Evolutionary conservation across 2,113 vertebrate genomes (phyloP), one percentile per base, ranked within the genome.

Genomic region (Halcyon malimbica): DNA sequence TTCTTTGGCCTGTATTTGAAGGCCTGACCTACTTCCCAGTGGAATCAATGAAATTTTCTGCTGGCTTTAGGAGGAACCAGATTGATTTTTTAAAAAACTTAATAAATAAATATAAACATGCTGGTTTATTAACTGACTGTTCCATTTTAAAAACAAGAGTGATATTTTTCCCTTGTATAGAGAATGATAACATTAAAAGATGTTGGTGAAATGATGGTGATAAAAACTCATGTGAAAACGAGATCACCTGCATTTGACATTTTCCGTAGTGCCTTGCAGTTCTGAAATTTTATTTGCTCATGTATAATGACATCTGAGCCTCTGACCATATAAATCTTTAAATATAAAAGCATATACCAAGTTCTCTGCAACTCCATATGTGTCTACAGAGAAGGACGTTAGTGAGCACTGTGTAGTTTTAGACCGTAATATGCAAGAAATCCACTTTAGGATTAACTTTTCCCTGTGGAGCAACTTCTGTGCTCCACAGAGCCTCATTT

Each of bases 231-330:
- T 0, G 19, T 71, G 71, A 86, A 88, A 81, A 67, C 71, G 46
- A 86, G 51, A 56, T 60, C 21, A 95, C 63, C 59, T 92, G 71
- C 64, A 29, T 90, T 74, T 94, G 93, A 86, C 83, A 78, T 90
- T 96, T 94, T 94, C 79, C 51, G 46, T 46, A 70, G 60, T 59
- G 37, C 71, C 63, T 74, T 59, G 13, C 71, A 80, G 50, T 92
- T 83, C 90, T 88, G 73, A 89, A 81, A 69, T 86, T 70, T 70
- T 80, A 90, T 90, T 94, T 96, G 29, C 86, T 81, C 16, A 13
- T 95, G 83, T 88, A 89, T 93, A 95, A 83, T 87, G 64, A 70
- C 64, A 96, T 89, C 88, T 29, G 10, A 95, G 88, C 48, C 68
- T 70, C 60, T 88, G 64, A 92, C 88, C 12, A 0, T 78, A 81